These are phyloP conservation scores for Latrodectus geometricus DNA, from an alignment of 1,140 invertebrate species.

Conservation along the genomic window DNA sequence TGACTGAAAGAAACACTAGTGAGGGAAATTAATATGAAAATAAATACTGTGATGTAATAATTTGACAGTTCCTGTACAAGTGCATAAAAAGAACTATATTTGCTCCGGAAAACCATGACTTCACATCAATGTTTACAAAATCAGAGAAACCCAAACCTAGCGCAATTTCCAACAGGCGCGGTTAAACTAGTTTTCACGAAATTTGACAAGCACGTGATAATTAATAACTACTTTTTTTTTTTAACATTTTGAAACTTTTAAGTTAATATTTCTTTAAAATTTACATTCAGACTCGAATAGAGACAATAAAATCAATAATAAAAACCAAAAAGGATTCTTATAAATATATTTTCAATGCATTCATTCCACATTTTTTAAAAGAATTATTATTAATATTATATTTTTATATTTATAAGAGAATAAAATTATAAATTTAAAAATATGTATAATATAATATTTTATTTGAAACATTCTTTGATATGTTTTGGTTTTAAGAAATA, in stretches of 20 bases:
- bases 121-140: neutral
- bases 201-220: conserved; percentile 18
- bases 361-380: no score
- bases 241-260: neutral
- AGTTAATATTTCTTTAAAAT: neutral
- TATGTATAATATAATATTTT: no score
- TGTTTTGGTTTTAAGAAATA: neutral
- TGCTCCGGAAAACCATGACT: neutral
- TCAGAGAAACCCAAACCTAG: neutral
- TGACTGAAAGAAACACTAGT: neutral
- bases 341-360: no score
- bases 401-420: no score
- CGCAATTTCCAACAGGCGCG: conserved; percentile 43
- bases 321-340: neutral
- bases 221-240: neutral
- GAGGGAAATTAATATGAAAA: conserved; percentile 7
- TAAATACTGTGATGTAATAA: neutral
- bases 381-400: no score
- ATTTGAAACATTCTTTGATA: no score
- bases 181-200: conserved; percentile 26
- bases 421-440: no score
- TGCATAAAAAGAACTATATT: neutral
- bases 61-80: neutral
- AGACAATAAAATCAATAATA: neutral
- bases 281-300: neutral